Conservation (phyloP, 2,113 vertebrate genomes). For the Chaetura pelagica region DNA sequence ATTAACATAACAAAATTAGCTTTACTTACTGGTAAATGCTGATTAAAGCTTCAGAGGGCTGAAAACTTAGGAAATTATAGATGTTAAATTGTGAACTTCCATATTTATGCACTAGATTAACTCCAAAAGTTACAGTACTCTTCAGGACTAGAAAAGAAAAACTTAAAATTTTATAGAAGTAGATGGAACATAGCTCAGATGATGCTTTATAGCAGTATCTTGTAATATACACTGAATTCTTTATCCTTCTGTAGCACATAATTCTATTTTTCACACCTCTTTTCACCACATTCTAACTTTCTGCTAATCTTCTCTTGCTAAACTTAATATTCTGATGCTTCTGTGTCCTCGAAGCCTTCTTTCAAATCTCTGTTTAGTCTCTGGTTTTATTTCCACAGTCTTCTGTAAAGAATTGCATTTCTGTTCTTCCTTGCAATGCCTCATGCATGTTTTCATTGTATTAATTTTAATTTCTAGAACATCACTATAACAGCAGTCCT, state of each 20-base stretch:
- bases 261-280: background rate
- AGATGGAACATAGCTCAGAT: background rate
- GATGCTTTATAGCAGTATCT: background rate
- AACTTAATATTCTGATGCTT: background rate
- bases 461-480: background rate
- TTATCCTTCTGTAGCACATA: background rate
- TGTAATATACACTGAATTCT: background rate
- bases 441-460: background rate
- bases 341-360: background rate
- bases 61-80: background rate
- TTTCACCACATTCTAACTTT: background rate
- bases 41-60: background rate
- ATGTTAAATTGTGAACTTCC: background rate
- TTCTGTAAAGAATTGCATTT: background rate
- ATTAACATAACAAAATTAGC: background rate
- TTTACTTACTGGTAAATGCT: slow-evolving; percentile 9
- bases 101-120: background rate
- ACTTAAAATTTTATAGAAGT: background rate
- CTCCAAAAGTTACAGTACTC: background rate
- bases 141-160: background rate
- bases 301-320: background rate
- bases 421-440: background rate
- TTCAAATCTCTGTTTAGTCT: background rate
- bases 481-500: background rate
- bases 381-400: background rate